These are phyloP conservation scores for Caloenas nicobarica DNA, from an alignment of 2,113 vertebrate genomes.

Conservation along the genomic window DNA sequence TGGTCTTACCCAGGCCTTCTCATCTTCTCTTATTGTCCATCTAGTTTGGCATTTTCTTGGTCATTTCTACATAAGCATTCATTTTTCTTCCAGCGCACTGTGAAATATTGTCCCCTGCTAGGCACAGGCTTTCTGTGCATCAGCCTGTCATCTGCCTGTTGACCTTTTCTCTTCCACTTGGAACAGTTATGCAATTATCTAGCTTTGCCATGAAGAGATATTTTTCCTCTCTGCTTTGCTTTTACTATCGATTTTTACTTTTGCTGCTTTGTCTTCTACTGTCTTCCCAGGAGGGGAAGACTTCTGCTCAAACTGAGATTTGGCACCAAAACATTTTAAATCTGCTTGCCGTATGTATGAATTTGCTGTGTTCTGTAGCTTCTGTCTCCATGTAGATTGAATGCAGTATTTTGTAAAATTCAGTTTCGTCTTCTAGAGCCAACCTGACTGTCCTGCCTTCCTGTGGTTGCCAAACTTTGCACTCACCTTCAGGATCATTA, in stretches of 20 bases:
- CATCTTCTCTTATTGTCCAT: background rate
- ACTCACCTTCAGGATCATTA: background rate
- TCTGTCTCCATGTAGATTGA: background rate
- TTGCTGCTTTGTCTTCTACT: background rate
- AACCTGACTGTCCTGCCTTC: background rate
- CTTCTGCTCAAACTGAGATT: background rate
- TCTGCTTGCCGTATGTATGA: background rate
- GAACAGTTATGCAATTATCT: slow-evolving; percentile 9
- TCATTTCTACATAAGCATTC: background rate
- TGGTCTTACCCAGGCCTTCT: background rate
- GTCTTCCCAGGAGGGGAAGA: background rate
- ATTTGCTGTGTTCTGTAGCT: background rate
- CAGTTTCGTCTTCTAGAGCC: background rate
- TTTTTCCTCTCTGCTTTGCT: background rate
- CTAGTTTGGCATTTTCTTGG: background rate
- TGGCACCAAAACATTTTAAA: background rate
- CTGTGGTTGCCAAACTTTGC: background rate
- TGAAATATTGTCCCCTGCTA: slow-evolving; percentile 14
- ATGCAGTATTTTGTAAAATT: background rate
- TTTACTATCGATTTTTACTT: background rate
- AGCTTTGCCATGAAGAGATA: background rate
- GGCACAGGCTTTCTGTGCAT: background rate
- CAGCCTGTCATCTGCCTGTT: slow-evolving; percentile 4
- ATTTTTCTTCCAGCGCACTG: background rate
- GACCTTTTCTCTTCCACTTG: slow-evolving; percentile 41